Conservation (phyloP, 1,140 invertebrate species). For the Eumeta japonica region DNA sequence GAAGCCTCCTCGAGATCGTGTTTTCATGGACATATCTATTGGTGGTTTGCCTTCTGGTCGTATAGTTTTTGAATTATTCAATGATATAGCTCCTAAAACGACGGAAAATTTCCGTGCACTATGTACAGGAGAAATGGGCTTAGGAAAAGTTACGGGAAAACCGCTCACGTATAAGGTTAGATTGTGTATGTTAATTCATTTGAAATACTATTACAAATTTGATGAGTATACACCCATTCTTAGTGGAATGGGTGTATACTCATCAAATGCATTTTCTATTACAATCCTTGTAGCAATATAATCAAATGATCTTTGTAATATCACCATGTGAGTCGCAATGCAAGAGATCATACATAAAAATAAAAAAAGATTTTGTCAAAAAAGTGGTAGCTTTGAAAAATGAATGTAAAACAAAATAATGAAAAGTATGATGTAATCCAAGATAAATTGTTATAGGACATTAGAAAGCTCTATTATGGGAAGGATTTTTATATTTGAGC, state of each 20-base stretch:
- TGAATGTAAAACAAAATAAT: no score
- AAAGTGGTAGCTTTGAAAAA: no score
- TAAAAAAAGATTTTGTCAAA: no score
- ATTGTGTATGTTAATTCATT: conserved; percentile 4
- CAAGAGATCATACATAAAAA: background rate
- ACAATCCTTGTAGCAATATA: no score
- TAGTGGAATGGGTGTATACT: no score
- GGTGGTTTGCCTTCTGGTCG: conserved; percentile 83
- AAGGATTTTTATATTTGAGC: no score
- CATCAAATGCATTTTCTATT: no score
- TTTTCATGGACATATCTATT: conserved; percentile 91
- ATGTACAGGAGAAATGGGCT: conserved; percentile 86
- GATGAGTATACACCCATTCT: no score
- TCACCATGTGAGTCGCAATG: background rate
- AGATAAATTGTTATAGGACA: no score
- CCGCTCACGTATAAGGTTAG: conserved; percentile 70
- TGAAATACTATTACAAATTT: conserved; percentile 3
- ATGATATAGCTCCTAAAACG: conserved; percentile 89
- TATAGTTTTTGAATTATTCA: conserved; percentile 92
- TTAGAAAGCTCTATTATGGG: no score
- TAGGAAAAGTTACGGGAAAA: conserved; percentile 71
- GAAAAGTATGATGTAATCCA: no score
- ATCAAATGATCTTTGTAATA: no score
- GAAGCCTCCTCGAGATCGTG: conserved; percentile 60
- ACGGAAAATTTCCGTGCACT: conserved; percentile 91